Evolutionary conservation across 2,888 invertebrate species (phyloP), one percentile per base, ranked within the genome.

Genomic region (Diaprepes abbreviatus): DNA sequence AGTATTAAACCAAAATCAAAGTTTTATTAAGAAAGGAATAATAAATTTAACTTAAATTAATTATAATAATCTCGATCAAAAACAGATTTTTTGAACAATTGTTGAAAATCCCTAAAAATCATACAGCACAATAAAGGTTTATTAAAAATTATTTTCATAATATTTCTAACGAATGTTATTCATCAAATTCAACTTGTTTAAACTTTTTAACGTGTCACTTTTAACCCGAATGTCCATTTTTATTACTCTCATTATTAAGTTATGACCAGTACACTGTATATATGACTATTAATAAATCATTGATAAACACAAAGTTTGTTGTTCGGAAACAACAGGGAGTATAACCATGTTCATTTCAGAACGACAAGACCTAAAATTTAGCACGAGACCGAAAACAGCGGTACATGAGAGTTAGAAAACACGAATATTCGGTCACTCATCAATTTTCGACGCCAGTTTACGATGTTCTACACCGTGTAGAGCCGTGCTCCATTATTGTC

Each of bases 381-480:
- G 69, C 69, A 63, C 68, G 59, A 63, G 55, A 50, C 69, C 69
- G 58, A 69, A 69, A 63, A 63, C 63, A 66, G 59, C 59, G 59
- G 59, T 66, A 63, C 52, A 64, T 43, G 69, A 69, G 69, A 69
- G 69, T 69, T 65, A 65, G 70, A 70, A 65, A 70, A 70, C 70
- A 65, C 70, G 70, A 59, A 60, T 65, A 65, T 65, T 58, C 59
- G 70, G 64, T 65, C 65, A 59, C 70, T 70, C 70, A 70, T 70
- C 70, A 70, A 70, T 70, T 70, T 70, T 73, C 76, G 79, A 77
- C 82, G 81, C 80, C 81, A 79, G 80, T 81, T 81, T 82, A 81
- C 83, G 80, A 36, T 83, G 83, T 83, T 81, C 80, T 81, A 83
- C 83, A 83, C 81, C 57, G 82, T 83, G 83, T 83, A 83, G 80